These are phyloP conservation scores for Schrankia costaestrigalis DNA, from an alignment of 2,888 invertebrate species.

Conservation along the genomic window DNA sequence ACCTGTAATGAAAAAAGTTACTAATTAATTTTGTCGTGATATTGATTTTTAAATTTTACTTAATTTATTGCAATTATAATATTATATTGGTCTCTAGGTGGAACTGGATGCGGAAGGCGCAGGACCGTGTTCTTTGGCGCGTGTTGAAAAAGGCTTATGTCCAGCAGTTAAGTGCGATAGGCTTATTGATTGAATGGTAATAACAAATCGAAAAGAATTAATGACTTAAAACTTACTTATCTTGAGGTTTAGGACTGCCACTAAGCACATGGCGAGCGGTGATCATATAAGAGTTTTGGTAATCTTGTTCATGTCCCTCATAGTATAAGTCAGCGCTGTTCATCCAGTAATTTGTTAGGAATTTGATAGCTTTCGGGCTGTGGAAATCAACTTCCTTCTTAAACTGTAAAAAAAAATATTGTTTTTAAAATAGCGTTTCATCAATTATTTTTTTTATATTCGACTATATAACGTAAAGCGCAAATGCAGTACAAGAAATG, in stretches of 20 bases:
- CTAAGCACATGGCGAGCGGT: conserved; percentile 72
- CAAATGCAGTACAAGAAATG: too few relatives aligned
- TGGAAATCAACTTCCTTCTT: conserved; percentile 56
- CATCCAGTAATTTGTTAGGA: conserved; percentile 80
- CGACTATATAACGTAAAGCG: too few relatives aligned
- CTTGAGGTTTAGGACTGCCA: conserved; percentile 43
- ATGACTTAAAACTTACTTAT: conserved; percentile 59
- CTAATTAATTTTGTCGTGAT: background rate
- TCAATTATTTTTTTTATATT: too few relatives aligned
- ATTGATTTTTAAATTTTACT: background rate
- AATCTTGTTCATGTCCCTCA: conserved; percentile 46
- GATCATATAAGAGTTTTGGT: conserved; percentile 79
- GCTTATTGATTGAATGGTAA: too few relatives aligned
- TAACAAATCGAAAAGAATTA: too few relatives aligned
- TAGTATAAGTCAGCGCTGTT: conserved; percentile 75
- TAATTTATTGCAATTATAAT: background rate
- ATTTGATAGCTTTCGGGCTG: conserved; percentile 71
- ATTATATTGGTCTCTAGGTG: too few relatives aligned
- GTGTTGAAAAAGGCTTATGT: too few relatives aligned
- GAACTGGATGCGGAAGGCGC: too few relatives aligned
- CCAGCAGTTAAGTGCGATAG: too few relatives aligned
- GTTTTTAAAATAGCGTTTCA: too few relatives aligned
- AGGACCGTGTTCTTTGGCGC: too few relatives aligned
- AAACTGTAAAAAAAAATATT: conserved; percentile 43
- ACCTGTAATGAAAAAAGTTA: too few relatives aligned